Evolutionary conservation across 1,140 invertebrate genomes (phyloP).

Genomic region (Metopolophium dirhodum): DNA sequence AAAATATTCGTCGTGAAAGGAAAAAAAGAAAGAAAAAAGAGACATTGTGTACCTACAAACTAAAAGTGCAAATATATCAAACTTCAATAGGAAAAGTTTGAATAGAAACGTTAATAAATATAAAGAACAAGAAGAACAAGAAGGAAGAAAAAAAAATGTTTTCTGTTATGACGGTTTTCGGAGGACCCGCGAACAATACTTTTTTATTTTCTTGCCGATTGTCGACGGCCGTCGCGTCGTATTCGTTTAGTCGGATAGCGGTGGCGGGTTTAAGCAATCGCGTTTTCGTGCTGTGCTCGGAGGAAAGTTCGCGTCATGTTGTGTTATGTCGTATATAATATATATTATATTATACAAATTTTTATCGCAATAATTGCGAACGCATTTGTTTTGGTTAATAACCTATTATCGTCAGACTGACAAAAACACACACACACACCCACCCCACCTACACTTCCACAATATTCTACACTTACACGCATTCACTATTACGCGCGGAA

Average conservation of each 20-base stretch:
- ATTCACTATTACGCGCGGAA: background rate
- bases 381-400: constrained; percentile 33
- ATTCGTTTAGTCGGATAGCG: background rate
- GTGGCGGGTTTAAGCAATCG: background rate
- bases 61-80: constrained; percentile 19
- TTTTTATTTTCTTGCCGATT: background rate
- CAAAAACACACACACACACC: background rate
- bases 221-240: background rate
- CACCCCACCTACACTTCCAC: background rate
- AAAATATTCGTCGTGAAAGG: constrained; percentile 19
- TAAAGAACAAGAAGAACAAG: background rate
- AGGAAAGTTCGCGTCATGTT: background rate
- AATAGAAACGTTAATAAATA: constrained; percentile 42
- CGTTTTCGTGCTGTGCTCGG: background rate
- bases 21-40: background rate
- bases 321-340: background rate
- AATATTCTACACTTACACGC: too few relatives aligned
- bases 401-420: background rate
- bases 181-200: background rate
- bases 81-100: constrained; percentile 42
- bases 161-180: constrained; percentile 16
- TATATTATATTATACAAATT: background rate
- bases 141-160: background rate
- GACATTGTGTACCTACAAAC: background rate
- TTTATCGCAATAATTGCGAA: constrained; percentile 7